Evolutionary conservation across 2,797 vertebrate species (phyloP).

Genomic region (Arnoldichthys spilopterus): DNA sequence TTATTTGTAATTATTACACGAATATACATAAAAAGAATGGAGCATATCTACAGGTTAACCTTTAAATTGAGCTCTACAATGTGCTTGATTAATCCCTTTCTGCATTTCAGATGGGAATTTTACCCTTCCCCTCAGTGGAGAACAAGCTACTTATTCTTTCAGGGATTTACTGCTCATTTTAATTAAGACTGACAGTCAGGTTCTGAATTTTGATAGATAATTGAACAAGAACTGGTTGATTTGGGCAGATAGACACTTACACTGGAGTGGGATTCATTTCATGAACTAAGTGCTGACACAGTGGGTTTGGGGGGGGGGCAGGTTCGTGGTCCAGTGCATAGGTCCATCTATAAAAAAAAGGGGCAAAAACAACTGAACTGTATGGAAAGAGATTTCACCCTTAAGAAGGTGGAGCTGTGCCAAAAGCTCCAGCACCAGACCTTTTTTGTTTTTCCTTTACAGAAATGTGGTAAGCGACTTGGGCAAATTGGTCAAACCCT

Average conservation of each 20-base stretch:
- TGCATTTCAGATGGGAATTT: constrained; percentile 30
- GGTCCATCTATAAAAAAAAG: constrained; percentile 54
- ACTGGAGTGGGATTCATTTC: constrained; percentile 52
- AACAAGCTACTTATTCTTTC: neutral
- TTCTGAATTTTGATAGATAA: constrained; percentile 21
- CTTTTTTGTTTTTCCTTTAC: constrained; percentile 24
- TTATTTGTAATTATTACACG: constrained; percentile 16
- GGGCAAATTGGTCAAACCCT: constrained; percentile 8
- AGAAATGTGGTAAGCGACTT: neutral
- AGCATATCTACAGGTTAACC: neutral
- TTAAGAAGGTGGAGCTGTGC: constrained; percentile 20
- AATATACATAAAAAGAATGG: constrained; percentile 19
- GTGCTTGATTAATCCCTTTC: constrained; percentile 26
- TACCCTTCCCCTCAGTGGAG: neutral
- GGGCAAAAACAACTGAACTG: constrained; percentile 61
- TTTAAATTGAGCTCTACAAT: constrained; percentile 22
- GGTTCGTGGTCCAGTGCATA: constrained; percentile 44
- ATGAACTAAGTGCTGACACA: constrained; percentile 54
- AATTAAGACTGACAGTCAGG: constrained; percentile 32
- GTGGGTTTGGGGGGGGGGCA: constrained; percentile 17
- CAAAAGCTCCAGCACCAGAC: constrained; percentile 8
- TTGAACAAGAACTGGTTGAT: constrained; percentile 26
- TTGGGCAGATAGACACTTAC: constrained; percentile 15
- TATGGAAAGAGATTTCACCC: constrained; percentile 59
- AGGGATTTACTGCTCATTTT: constrained; percentile 22